Percentiles rank a stretch among this genome's conserved stretches.
Evolutionary conservation across 2,113 vertebrate genomes (phyloP).

Genomic region (Lophius piscatorius): DNA sequence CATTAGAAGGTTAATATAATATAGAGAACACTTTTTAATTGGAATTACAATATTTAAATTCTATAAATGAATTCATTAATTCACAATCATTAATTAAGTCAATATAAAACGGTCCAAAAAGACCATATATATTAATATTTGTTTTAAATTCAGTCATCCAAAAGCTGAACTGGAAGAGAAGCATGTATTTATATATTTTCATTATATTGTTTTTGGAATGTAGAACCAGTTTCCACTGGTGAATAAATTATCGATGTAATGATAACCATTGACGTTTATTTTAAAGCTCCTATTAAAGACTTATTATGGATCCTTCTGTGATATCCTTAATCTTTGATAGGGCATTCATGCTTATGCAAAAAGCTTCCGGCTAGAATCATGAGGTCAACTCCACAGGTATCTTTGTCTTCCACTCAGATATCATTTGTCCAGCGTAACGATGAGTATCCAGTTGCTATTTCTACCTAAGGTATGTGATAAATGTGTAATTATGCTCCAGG

Average conservation of each 20-base stretch:
- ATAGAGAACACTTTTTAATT: too few relatives aligned
- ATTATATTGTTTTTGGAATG: too few relatives aligned
- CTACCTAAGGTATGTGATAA: conserved; percentile 56
- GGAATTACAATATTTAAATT: too few relatives aligned
- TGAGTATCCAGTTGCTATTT: conserved; percentile 26
- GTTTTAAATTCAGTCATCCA: background rate
- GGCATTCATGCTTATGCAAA: conserved; percentile 9
- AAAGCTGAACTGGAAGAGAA: too few relatives aligned
- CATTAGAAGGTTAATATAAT: too few relatives aligned
- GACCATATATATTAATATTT: background rate
- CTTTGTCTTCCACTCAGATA: conserved; percentile 59
- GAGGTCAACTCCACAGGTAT: conserved; percentile 37
- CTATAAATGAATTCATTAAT: too few relatives aligned
- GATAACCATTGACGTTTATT: too few relatives aligned
- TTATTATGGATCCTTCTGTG: conserved; percentile 16
- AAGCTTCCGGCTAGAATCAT: conserved; percentile 42
- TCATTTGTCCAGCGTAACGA: conserved; percentile 57
- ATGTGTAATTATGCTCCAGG: conserved; percentile 61
- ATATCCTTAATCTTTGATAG: conserved; percentile 21
- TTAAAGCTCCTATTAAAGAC: background rate
- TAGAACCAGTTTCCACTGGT: too few relatives aligned
- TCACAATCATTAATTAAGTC: too few relatives aligned
- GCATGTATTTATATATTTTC: too few relatives aligned
- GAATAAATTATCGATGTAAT: too few relatives aligned
- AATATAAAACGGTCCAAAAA: background rate